These are phyloP conservation scores for Paradoxurus hermaphroditus DNA, from an alignment of 2,113 vertebrate genomes.

Conservation along the genomic window DNA sequence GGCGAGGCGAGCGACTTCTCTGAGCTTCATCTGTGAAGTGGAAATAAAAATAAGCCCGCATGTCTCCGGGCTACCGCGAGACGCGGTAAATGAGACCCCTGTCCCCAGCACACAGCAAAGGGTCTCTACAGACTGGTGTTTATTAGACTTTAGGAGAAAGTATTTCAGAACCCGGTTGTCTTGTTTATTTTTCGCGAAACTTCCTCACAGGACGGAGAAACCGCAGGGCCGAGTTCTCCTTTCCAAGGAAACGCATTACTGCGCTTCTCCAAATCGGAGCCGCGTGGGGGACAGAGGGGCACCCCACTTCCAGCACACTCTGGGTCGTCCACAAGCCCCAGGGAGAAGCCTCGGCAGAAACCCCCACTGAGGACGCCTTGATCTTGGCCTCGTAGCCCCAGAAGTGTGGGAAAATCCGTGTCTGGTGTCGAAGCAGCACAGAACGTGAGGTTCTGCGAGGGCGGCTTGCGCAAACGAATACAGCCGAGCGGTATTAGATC, in stretches of 20 bases:
- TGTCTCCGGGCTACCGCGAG: background rate
- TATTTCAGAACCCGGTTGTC: slow-evolving; percentile 51
- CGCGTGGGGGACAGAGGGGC: background rate
- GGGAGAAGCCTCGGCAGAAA: background rate
- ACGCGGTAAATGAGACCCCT: background rate
- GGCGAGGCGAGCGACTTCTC: background rate
- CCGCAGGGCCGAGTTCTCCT: slow-evolving; percentile 79
- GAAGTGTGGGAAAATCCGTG: background rate
- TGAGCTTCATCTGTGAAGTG: background rate
- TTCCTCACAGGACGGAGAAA: slow-evolving; percentile 79
- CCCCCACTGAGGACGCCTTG: background rate
- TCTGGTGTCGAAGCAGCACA: background rate
- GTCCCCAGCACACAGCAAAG: background rate
- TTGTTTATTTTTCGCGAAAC: slow-evolving; percentile 53
- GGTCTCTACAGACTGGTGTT: background rate
- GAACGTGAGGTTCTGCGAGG: background rate
- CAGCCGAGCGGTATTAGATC: background rate
- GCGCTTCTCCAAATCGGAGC: slow-evolving; percentile 48
- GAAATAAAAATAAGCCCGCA: background rate
- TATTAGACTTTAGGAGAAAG: slow-evolving; percentile 21
- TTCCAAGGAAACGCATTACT: slow-evolving; percentile 68
- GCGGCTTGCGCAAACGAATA: background rate
- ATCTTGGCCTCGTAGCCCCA: background rate
- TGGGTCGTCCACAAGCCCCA: background rate
- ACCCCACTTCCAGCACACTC: background rate